Evolutionary conservation across 2,113 vertebrate species (phyloP).

Genomic region (Sprattus sprattus): DNA sequence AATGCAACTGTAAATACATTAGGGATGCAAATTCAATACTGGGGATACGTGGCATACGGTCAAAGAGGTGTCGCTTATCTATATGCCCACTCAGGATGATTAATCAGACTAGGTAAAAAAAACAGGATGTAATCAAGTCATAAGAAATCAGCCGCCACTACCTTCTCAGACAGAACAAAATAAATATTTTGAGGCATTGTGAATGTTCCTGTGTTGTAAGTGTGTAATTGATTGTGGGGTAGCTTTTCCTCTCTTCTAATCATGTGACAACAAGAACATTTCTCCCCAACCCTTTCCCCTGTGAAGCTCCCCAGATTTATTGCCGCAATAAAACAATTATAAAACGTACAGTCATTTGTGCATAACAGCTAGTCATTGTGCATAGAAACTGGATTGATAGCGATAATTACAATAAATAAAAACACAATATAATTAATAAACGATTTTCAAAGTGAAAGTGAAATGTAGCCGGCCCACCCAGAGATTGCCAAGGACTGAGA

Average conservation of each 20-base stretch:
- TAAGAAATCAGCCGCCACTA: slow-evolving; percentile 58
- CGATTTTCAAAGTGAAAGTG: background rate
- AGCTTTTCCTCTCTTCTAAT: slow-evolving; percentile 66
- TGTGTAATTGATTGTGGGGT: slow-evolving; percentile 56
- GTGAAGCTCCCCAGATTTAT: background rate
- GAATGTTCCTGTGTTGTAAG: slow-evolving; percentile 49
- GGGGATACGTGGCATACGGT: background rate
- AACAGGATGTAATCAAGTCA: slow-evolving; percentile 60
- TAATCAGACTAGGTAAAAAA: slow-evolving; percentile 25
- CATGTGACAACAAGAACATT: slow-evolving; percentile 46
- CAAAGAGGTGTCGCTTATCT: background rate
- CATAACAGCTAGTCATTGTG: background rate
- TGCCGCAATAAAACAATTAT: background rate
- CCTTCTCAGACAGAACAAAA: slow-evolving; percentile 46
- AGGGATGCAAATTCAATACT: slow-evolving; percentile 2
- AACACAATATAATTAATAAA: background rate
- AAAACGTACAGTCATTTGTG: background rate
- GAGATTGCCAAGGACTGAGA: background rate
- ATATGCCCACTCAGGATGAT: background rate
- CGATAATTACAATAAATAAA: background rate
- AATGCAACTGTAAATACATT: slow-evolving; percentile 7
- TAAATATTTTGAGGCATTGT: slow-evolving; percentile 46
- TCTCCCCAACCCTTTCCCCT: background rate
- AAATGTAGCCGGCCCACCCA: background rate
- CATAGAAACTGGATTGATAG: background rate